Base-by-base conservation (phyloP, 1,140 invertebrate species). In the Drosophila repleta region DNA sequence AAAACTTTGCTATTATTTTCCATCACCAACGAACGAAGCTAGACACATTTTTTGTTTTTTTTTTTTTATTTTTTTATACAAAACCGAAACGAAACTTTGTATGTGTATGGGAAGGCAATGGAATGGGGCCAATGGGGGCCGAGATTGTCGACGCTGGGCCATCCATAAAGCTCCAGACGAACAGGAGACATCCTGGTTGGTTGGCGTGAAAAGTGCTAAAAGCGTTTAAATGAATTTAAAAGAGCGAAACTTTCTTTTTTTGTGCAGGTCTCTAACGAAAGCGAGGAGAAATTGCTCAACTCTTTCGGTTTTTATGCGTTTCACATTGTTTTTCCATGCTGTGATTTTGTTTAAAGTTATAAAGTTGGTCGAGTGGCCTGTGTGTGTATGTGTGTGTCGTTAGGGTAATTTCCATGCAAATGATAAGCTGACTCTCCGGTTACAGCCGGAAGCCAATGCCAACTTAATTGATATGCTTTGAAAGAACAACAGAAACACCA, bases 211-310 rank as follows among this genome's bases (percentile, higher is more conserved):
- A 83, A 83, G 74, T 71, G 79, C 66, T 83, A 82, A 83, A 82
- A 83, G 79, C 80, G 79, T 82, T 78, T 83, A 82, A 83, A 83
- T 83, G 79, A 82, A 82, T 83, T 82, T 83, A 83, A 83, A 83
- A 71, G 70, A 74, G 79, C 72, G 52, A 63, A 83, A 82, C 70
- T 83, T 83, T 83, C 67, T 17, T 10, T 17, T 17, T 17, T 11
- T 8, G n/a, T n/a, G n/a, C n/a, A n/a, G n/a, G n/a, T 29, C 39
- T 17, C 5, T 53, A 60, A 29, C 49, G 39, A 63, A 55, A 64
- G 20, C 13, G 15, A 11, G 15, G n/a, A 56, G 64, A 58, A 53
- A 57, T 45, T 60, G 21, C 32, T 53, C 26, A 69, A 58, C 60
- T 64, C 60, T 64, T 63, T 72, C 35, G 61, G 62, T 56, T 71